Evolutionary conservation across 2,797 vertebrate species (phyloP), one percentile per base, ranked within the genome.

Genomic region (Poeciliopsis paucimaculata): DNA sequence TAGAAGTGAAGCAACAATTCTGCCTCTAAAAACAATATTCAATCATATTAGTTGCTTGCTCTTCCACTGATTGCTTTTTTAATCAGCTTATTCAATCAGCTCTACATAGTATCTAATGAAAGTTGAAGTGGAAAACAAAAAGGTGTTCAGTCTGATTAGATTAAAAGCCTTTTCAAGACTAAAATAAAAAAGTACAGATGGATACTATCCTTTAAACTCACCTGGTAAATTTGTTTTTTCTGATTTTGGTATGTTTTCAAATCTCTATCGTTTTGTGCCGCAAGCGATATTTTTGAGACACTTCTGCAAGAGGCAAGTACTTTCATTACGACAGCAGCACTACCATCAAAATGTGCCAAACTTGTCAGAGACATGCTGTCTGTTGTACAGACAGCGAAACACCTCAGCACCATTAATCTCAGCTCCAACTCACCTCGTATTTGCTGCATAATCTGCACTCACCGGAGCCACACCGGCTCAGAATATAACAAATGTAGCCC

Each of bases 401-500:
- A 13, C 79, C 80, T 88, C 53, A 18, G 73, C 77, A 64, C 68
- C 73, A 71, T 81, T 76, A 76, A 74, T 86, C 84, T 82, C 82
- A 79, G 80, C 77, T 71, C 73, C 79, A 78, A 13, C 71, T 47
- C 57, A 39, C 72, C 78, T 72, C 18, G 68, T 78, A 81, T 75
- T 2, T 43, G 70, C 81, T 78, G 79, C 73, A 84, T 89, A 88
- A 91, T 70, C 88, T 82, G 77, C 81, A 82, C 84, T 80, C 81
- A 78, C 77, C 53, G 70, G 77, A 77, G 76, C 87, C 31, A 31
- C 79, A 1, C 72, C 36, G 75, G 78, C 79, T 78, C 36, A 77
- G 85, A 89, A 57, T 87, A 71, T 81, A 88, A 90, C 91, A 68
- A 68, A 68, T 91, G 79, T 87, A 89, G 87, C 75, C 86, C 46